Base-by-base conservation (phyloP, 2,888 invertebrate species). In the Sphaerophoria taeniata region DNA sequence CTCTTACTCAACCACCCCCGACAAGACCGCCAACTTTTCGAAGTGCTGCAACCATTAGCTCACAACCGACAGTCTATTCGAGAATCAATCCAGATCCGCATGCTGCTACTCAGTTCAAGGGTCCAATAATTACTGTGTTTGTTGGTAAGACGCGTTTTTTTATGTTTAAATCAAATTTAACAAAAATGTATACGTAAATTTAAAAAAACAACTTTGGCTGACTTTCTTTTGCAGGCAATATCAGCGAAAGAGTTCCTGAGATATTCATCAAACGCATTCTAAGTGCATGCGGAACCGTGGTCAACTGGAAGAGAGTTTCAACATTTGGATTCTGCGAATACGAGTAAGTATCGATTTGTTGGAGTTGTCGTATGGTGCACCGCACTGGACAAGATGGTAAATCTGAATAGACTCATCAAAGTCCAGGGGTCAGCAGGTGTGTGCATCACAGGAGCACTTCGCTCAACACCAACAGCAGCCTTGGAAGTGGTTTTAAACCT, bases 251-350 rank as follows among this genome's bases (percentile, higher is more conserved):
- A 88, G 98, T 98, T 51, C 98, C 98, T 0, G 99, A 99, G 92
- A 95, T 96, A 9, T 97, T 99, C 96, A 96, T 99, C 49, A 95
- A 98, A 88, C 96, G 97, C 88, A 95, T 99, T 90, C 93, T 99
- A 70, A 95, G 96, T 90, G 96, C 98, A 72, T 99, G 99, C 93
- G 99, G 99, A 4, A 96, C 96, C 84, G 98, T 99, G 65, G 94
- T 97, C 12, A 97, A 96, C 89, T 99, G 99, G 99, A 99, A 99
- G 93, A 94, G 99, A 81, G 98, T 99, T 16, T 97, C 98, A 91
- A 98, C 97, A 1, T 99, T 99, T 93, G 99, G 99, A 9, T 99
- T 99, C 93, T 98, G 99, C 93, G 99, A 99, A 93, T 98, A 97
- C 92, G 97, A 97, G 87, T 93, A 93, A 89, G 90, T 60, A 60